Evolutionary conservation across 2,113 vertebrate species (phyloP).

Genomic region (Charadrius vociferus): DNA sequence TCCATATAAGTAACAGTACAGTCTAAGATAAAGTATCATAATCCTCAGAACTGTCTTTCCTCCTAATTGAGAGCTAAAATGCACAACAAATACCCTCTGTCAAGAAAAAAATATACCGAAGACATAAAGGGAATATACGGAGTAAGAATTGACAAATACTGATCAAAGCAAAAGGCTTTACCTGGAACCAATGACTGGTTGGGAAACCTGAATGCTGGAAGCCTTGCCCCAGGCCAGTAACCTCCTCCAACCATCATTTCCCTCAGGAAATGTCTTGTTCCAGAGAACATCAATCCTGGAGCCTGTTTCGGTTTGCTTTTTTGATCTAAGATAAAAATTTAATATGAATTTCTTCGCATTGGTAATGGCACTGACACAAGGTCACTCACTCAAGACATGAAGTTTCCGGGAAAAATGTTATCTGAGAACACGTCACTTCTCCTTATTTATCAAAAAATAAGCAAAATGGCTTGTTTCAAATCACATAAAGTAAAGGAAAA

Average conservation of each 20-base stretch:
- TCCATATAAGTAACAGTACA: not conserved
- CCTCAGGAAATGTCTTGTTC: conserved; percentile 11
- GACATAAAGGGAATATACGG: not conserved
- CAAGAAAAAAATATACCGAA: not conserved
- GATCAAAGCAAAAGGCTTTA: not conserved
- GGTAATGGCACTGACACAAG: not conserved
- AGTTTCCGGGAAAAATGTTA: not conserved
- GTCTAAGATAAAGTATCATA: not conserved
- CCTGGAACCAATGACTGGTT: not conserved
- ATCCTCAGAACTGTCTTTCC: not conserved
- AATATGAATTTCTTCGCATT: not conserved
- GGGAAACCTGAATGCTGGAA: not conserved
- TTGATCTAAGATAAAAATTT: conserved; percentile 5
- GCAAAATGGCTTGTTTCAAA: not conserved
- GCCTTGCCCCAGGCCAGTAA: not conserved
- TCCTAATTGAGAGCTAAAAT: not conserved
- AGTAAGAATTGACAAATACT: not conserved
- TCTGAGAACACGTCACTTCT: not conserved
- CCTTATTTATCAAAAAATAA: not conserved
- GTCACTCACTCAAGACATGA: not conserved
- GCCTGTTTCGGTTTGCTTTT: not conserved
- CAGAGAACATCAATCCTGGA: conserved; percentile 2
- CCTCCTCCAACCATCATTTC: not conserved
- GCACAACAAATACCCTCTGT: not conserved
- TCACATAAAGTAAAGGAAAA: not conserved